Evolutionary conservation across 53 echinoderm and acorn worm species (phyloP), one percentile per base, ranked within the genome.

Genomic region (Actinopyga echinites): DNA sequence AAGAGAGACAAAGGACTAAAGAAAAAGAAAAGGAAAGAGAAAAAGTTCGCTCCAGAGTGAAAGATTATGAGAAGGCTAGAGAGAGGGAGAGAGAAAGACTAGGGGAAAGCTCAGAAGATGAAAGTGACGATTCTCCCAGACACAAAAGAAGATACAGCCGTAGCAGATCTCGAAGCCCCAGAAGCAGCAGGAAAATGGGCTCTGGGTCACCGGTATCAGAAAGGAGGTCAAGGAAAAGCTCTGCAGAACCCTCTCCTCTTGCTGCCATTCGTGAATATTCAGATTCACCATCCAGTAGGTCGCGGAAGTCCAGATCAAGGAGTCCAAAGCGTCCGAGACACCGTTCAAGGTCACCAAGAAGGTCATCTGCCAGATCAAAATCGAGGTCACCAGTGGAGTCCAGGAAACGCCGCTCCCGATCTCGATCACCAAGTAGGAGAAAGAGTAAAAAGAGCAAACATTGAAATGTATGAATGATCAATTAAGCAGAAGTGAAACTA

Each of bases 11-110:
- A 45, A 90, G 86, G 56, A 90, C 78, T 22, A 90, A 86, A 53
- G 84, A 89, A 21, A 92, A 92, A 57, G 97, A 97, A 30, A 78
- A 88, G 53, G 88, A 90, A 43, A 69, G 94, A 25, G 92, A 91
- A 49, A 87, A 77, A 60, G 88, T 57, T 9, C 63, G 81, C 13
- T 87, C 90, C 0, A 82, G 97, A 34, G 52, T 97, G 11, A 75
- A 93, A 37, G 97, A 97, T 29, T 97, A 87, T 44, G 94, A 95
- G 78, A 90, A 92, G 28, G 93, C 94, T 6, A 69, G 99, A 11
- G 94, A 94, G 34, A 84, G 91, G 12, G 99, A 99, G 65, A 85
- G 94, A 36, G 92, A 92, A 30, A 79, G 99, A 22, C 82, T 96
- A 13, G 67, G 89, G 0, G 93, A 89, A 0, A 83, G 83, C 66